A percentile compares a stretch with the other conserved stretches of the same genome.
These are phyloP conservation scores for Drosophila kokeensis DNA, from an alignment of 2,888 invertebrate species.

Conservation along the genomic window DNA sequence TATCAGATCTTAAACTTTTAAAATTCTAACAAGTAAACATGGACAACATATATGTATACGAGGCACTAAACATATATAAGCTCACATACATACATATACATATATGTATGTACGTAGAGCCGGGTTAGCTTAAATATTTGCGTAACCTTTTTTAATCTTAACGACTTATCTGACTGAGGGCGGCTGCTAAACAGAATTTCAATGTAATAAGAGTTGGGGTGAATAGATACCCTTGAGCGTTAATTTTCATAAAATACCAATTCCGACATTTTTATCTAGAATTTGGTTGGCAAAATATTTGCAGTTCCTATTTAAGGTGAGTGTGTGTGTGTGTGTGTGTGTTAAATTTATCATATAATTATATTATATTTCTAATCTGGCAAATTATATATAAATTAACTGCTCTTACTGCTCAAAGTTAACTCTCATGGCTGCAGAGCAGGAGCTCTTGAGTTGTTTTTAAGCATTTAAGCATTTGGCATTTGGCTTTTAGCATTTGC, in stretches of 20 bases:
- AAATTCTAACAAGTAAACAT: slow-evolving; percentile 52
- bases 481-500: slow-evolving; percentile 25
- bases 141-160: slow-evolving; percentile 75
- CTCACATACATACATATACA: neutral
- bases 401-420: slow-evolving; percentile 7
- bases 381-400: slow-evolving; percentile 70
- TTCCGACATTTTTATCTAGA: slow-evolving; percentile 62
- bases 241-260: slow-evolving; percentile 80
- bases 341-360: slow-evolving; percentile 43
- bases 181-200: slow-evolving; percentile 32
- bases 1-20: slow-evolving; percentile 74
- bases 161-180: slow-evolving; percentile 67
- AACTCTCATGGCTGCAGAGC: neutral
- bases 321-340: slow-evolving; percentile 6
- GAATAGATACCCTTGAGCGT: slow-evolving; percentile 65
- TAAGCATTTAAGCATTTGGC: slow-evolving; percentile 51
- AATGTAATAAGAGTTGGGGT: neutral
- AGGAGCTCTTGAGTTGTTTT: slow-evolving; percentile 11
- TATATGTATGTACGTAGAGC: neutral
- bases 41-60: slow-evolving; percentile 40
- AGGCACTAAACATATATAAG: neutral
- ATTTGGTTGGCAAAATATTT: slow-evolving; percentile 43
- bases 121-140: slow-evolving; percentile 62
- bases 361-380: slow-evolving; percentile 33
- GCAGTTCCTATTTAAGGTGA: slow-evolving; percentile 14